These are phyloP conservation scores for Ursus arctos DNA, from an alignment of 2,113 vertebrate genomes.

Conservation along the genomic window DNA sequence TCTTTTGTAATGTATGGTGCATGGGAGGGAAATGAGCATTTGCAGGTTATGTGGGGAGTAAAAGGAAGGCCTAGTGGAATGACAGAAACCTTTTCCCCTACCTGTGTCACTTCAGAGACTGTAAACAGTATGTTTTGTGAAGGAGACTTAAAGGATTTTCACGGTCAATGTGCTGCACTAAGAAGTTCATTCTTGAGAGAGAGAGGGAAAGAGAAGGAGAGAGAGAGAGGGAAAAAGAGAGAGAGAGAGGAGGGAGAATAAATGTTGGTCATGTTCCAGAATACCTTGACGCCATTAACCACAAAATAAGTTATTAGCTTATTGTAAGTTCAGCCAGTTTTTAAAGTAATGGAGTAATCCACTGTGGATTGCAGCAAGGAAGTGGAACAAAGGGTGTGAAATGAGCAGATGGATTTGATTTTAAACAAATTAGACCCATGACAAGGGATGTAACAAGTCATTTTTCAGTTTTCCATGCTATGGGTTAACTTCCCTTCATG, in stretches of 20 bases:
- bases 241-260: slow-evolving; percentile 53
- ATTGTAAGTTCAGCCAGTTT: slow-evolving; percentile 85
- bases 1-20: slow-evolving; percentile 71
- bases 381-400: slow-evolving; percentile 87
- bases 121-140: slow-evolving; percentile 73
- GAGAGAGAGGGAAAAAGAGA: not conserved
- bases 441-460: slow-evolving; percentile 83
- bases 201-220: not conserved
- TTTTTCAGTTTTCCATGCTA: slow-evolving; percentile 82
- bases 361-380: slow-evolving; percentile 84
- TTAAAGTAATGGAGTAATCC: slow-evolving; percentile 85
- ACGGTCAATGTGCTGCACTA: not conserved
- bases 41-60: slow-evolving; percentile 50
- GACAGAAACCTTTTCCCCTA: slow-evolving; percentile 40
- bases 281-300: slow-evolving; percentile 83
- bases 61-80: slow-evolving; percentile 44
- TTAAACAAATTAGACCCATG: slow-evolving; percentile 87
- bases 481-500: slow-evolving; percentile 80
- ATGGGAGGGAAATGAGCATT: slow-evolving; percentile 71
- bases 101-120: slow-evolving; percentile 60
- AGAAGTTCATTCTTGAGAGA: slow-evolving; percentile 45
- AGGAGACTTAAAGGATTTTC: slow-evolving; percentile 60
- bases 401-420: slow-evolving; percentile 88
- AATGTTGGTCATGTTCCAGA: slow-evolving; percentile 78
- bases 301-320: slow-evolving; percentile 87